Percentiles rank a stretch among this genome's conserved stretches.
Conservation (phyloP, 2,888 invertebrate genomes). For the Mermis nigrescens region DNA sequence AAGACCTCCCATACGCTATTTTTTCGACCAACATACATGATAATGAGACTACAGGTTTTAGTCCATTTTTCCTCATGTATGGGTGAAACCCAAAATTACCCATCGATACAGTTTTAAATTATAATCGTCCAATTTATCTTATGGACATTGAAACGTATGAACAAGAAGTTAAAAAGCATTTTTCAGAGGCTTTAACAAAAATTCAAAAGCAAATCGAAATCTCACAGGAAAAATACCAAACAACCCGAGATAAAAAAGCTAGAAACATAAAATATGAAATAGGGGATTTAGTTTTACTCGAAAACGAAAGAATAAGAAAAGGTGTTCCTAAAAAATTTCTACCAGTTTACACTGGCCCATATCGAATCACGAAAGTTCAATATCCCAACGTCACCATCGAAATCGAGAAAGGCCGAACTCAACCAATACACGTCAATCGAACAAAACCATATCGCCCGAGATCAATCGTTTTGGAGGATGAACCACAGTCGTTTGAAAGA, state of each 20-base stretch:
- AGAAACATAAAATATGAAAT: background rate
- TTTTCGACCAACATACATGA: background rate
- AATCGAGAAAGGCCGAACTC: too few species aligned
- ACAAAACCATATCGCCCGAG: too few species aligned
- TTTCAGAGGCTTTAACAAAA: background rate
- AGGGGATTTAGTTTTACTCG: background rate
- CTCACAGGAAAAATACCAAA: background rate
- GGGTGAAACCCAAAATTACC: background rate
- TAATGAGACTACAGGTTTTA: background rate
- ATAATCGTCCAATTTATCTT: background rate
- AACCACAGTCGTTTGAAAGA: too few species aligned
- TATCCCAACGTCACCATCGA: background rate
- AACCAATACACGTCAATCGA: too few species aligned
- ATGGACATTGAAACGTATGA: background rate
- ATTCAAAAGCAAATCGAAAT: background rate
- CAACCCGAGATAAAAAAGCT: background rate
- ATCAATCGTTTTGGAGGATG: too few species aligned
- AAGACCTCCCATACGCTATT: background rate
- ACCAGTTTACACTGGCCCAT: background rate
- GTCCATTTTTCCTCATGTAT: background rate
- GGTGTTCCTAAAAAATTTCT: background rate
- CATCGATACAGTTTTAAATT: background rate
- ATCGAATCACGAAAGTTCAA: background rate
- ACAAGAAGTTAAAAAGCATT: background rate
- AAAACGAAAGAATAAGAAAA: background rate